Conservation (phyloP, 2,797 vertebrate genomes). For the Erethizon dorsatum region DNA sequence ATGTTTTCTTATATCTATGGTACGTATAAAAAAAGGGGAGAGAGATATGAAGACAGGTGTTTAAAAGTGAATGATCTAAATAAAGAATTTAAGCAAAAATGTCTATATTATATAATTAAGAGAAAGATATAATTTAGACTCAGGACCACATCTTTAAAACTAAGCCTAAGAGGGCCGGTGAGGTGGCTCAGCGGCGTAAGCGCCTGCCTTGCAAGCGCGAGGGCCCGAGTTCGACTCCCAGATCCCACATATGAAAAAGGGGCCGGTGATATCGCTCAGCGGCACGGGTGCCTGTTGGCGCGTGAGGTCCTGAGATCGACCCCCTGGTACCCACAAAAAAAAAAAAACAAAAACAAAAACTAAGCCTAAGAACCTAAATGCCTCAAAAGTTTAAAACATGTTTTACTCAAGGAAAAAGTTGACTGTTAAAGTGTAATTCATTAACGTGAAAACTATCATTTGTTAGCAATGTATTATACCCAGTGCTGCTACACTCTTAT, state of each 20-base stretch:
- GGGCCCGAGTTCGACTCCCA: too few relatives aligned
- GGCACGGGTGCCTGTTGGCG: too few relatives aligned
- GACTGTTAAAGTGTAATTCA: conserved; percentile 57
- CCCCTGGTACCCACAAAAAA: too few relatives aligned
- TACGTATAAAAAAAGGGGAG: conserved; percentile 11
- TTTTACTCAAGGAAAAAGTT: conserved; percentile 63
- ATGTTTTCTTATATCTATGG: not conserved
- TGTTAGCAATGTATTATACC: conserved; percentile 46
- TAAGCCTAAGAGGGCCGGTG: conserved; percentile 43
- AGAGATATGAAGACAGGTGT: not conserved
- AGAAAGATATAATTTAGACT: conserved; percentile 39
- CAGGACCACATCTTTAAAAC: not conserved
- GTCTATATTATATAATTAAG: not conserved
- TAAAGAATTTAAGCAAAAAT: conserved; percentile 42
- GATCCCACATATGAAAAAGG: too few relatives aligned
- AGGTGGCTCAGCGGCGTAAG: too few relatives aligned
- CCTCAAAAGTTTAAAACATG: conserved; percentile 19
- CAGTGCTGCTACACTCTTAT: not conserved
- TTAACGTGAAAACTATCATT: conserved; percentile 64
- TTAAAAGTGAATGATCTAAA: conserved; percentile 43
- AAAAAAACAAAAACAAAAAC: too few relatives aligned
- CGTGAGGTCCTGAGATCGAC: too few relatives aligned
- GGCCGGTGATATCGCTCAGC: too few relatives aligned
- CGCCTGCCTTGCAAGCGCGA: too few relatives aligned
- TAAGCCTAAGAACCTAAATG: not conserved